A percentile compares a stretch with the other conserved stretches of the same genome.
These are phyloP conservation scores for Pandemis corylana DNA, from an alignment of 2,888 invertebrate species.

Conservation along the genomic window DNA sequence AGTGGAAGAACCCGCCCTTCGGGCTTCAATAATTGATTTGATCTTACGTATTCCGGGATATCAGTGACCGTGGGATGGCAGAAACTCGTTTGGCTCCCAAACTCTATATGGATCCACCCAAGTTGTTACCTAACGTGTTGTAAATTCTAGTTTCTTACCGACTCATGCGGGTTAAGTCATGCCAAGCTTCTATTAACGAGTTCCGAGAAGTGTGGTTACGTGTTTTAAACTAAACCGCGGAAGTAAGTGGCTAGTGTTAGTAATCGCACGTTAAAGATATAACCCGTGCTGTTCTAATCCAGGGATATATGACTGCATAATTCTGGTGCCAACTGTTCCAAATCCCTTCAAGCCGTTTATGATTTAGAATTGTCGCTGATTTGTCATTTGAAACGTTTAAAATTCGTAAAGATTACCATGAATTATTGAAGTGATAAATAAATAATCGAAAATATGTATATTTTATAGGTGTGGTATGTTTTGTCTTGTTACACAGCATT, in stretches of 20 bases:
- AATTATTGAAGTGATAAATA: slow-evolving; percentile 4
- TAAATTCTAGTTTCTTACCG: neutral
- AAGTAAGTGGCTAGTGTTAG: neutral
- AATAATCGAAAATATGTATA: too few relatives aligned
- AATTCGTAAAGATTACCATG: neutral
- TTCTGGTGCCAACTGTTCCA: neutral
- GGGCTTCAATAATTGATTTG: slow-evolving; percentile 1
- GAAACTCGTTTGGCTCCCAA: neutral
- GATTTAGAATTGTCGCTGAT: neutral
- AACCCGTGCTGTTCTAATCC: neutral
- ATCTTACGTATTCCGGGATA: neutral
- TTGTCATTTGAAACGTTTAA: neutral
- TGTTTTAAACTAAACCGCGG: neutral
- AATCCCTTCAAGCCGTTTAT: neutral
- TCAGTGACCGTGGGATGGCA: neutral
- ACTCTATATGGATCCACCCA: neutral
- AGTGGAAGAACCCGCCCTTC: neutral
- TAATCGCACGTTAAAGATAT: neutral
- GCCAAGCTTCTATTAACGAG: neutral
- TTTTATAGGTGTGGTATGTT: too few relatives aligned
- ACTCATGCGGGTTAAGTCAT: neutral
- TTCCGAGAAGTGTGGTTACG: neutral
- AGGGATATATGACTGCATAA: neutral
- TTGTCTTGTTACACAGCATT: too few relatives aligned
- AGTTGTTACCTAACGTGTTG: slow-evolving; percentile 1